phyloP scores from a whole-genome alignment of 1,140 invertebrate species.

The Musca domestica region DNA sequence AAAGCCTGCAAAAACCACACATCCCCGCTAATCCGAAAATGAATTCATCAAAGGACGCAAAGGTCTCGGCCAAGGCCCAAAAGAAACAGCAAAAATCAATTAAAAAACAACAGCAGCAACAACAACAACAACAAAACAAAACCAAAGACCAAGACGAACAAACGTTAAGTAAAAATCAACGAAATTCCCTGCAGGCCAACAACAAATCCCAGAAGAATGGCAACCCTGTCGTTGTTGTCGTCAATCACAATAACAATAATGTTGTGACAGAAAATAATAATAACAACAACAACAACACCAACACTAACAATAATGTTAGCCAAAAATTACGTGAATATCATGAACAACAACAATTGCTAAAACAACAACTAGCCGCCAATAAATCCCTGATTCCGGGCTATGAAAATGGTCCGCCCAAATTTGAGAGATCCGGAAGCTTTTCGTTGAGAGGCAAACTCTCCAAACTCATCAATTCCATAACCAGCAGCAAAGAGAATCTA shows the following conservation, averaged over 20 bases:
- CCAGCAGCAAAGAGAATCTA: conserved; percentile 47
- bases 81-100: conserved; percentile 45
- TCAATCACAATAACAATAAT: conserved; percentile 35
- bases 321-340: conserved; percentile 21
- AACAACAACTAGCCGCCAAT: not conserved
- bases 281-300: conserved; percentile 32
- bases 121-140: conserved; percentile 34
- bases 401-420: conserved; percentile 37
- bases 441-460: conserved; percentile 42
- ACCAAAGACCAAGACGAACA: not conserved
- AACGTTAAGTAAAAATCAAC: not conserved
- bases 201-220: conserved; percentile 22
- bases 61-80: conserved; percentile 42
- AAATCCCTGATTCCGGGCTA: conserved; percentile 23
- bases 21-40: conserved; percentile 28
- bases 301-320: conserved; percentile 29
- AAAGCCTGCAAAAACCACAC: not conserved
- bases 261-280: conserved; percentile 30
- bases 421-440: conserved; percentile 50
- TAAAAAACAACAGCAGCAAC: conserved; percentile 42
- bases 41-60: conserved; percentile 45
- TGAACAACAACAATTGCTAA: conserved; percentile 6
- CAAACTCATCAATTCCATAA: conserved; percentile 45
- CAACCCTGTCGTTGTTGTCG: not conserved
- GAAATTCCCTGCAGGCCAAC: conserved; percentile 3